These are phyloP conservation scores for Holacanthella duospinosa DNA, from an alignment of 2,888 invertebrate genomes.

Conservation along the genomic window DNA sequence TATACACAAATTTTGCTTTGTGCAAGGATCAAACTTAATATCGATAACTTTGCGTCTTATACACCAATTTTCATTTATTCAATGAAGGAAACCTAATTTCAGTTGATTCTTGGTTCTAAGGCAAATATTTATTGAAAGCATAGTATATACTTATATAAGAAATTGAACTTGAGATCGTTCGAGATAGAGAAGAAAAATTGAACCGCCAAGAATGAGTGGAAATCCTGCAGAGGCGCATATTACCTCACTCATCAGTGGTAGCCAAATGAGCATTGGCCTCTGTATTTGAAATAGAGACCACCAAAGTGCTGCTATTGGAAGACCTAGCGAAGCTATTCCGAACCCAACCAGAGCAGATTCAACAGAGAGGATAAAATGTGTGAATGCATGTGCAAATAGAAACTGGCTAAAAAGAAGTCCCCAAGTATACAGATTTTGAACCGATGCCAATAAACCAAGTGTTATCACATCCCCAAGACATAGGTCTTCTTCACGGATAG, in stretches of 20 bases:
- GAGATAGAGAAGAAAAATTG: slow-evolving; percentile 19
- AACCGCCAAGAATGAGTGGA: slow-evolving; percentile 49
- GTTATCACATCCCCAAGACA: too few species aligned
- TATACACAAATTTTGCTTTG: too few species aligned
- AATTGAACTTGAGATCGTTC: too few species aligned
- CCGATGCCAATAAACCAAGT: too few species aligned
- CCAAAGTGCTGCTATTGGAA: slow-evolving; percentile 25
- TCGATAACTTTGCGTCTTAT: too few species aligned
- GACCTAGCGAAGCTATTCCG: slow-evolving; percentile 17
- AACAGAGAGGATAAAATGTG: slow-evolving; percentile 21
- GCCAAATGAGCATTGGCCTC: slow-evolving; percentile 41
- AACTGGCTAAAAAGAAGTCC: slow-evolving; percentile 14
- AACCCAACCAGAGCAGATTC: slow-evolving; percentile 23
- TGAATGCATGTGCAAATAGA: slow-evolving; percentile 23
- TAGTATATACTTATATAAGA: too few species aligned
- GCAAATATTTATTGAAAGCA: too few species aligned
- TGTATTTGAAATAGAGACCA: slow-evolving; percentile 29
- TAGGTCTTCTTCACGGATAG: slow-evolving; percentile 8
- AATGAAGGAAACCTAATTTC: too few species aligned
- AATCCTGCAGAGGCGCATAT: slow-evolving; percentile 51
- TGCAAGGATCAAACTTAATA: too few species aligned
- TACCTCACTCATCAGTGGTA: slow-evolving; percentile 50
- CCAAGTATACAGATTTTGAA: slow-evolving; percentile 4
- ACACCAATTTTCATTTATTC: too few species aligned
- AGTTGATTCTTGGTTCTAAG: too few species aligned